These are phyloP conservation scores for Scaptomyza caliginosa DNA, from an alignment of 2,888 invertebrate genomes.

Conservation along the genomic window DNA sequence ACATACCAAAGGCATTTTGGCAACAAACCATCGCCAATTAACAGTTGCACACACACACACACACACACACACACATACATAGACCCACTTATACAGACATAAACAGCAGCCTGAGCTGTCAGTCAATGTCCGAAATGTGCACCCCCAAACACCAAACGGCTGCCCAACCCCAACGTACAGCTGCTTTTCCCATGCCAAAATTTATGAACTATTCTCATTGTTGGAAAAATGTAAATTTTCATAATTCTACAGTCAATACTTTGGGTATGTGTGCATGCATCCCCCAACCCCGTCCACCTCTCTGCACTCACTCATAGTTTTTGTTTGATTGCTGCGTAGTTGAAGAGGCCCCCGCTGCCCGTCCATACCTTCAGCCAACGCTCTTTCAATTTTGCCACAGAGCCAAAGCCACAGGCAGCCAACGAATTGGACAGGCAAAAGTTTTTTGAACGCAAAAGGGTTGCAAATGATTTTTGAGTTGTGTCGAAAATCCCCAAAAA, in stretches of 20 bases:
- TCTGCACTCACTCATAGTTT: constrained; percentile 45
- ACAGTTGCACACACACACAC: constrained; percentile 34
- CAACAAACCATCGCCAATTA: constrained; percentile 53
- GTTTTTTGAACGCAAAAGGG: constrained; percentile 62
- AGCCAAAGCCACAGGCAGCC: constrained; percentile 41
- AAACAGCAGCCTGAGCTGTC: constrained; percentile 33
- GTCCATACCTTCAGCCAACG: background rate
- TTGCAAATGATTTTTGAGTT: constrained; percentile 75
- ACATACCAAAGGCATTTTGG: constrained; percentile 28
- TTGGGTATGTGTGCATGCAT: constrained; percentile 7
- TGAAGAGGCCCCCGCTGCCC: constrained; percentile 2
- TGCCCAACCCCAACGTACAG: background rate
- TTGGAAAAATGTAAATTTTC: constrained; percentile 73
- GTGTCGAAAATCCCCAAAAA: constrained; percentile 75
- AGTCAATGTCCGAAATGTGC: constrained; percentile 51
- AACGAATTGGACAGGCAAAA: constrained; percentile 57
- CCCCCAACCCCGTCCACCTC: background rate
- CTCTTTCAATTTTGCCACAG: constrained; percentile 5
- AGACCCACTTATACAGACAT: background rate
- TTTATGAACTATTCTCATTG: constrained; percentile 48
- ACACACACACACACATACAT: constrained; percentile 10
- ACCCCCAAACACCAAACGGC: too few species aligned
- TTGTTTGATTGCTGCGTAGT: constrained; percentile 49
- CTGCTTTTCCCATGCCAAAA: constrained; percentile 12
- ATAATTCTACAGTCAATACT: constrained; percentile 73